phyloP scores from a whole-genome alignment of 2,113 vertebrate species.

The Miniopterus natalensis region DNA sequence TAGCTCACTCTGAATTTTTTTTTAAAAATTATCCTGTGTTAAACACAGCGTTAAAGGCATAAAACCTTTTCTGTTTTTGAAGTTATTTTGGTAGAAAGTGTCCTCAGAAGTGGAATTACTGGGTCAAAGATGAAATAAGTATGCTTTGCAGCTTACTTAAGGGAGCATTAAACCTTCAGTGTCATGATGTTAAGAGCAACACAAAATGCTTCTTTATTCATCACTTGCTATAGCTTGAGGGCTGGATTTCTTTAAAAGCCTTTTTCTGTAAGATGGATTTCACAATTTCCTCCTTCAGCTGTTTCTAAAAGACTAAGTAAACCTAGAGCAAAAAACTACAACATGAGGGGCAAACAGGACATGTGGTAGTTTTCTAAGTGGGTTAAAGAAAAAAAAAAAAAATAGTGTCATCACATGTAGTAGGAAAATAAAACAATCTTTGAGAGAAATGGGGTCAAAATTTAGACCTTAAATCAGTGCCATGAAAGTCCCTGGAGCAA shows the following conservation, averaged over 20 bases:
- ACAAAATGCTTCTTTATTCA: neutral
- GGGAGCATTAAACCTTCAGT: conserved; percentile 4
- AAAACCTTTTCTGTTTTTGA: conserved; percentile 36
- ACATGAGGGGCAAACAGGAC: neutral
- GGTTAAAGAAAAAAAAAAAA: neutral
- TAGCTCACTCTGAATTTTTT: neutral
- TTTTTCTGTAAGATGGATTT: conserved; percentile 40
- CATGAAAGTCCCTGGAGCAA: conserved; percentile 15
- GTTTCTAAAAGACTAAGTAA: conserved; percentile 45
- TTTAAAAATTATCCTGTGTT: conserved; percentile 35
- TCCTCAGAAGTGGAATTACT: conserved; percentile 42
- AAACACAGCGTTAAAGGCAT: conserved; percentile 1
- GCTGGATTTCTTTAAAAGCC: conserved; percentile 9
- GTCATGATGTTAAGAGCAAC: neutral
- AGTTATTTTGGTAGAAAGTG: conserved; percentile 53
- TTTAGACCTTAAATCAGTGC: conserved; percentile 31
- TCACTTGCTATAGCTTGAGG: neutral
- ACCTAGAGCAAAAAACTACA: conserved; percentile 19
- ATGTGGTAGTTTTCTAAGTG: conserved; percentile 34
- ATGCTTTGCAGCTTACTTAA: conserved; percentile 63
- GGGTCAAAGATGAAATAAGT: conserved; percentile 59
- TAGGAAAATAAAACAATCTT: conserved; percentile 48
- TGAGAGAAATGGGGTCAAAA: conserved; percentile 5
- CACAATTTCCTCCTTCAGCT: neutral
- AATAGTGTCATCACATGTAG: neutral